A percentile compares a stretch with the other conserved stretches of the same genome.
phyloP scores from a whole-genome alignment of 1,140 invertebrate genomes.

The Paracyclopina nana region DNA sequence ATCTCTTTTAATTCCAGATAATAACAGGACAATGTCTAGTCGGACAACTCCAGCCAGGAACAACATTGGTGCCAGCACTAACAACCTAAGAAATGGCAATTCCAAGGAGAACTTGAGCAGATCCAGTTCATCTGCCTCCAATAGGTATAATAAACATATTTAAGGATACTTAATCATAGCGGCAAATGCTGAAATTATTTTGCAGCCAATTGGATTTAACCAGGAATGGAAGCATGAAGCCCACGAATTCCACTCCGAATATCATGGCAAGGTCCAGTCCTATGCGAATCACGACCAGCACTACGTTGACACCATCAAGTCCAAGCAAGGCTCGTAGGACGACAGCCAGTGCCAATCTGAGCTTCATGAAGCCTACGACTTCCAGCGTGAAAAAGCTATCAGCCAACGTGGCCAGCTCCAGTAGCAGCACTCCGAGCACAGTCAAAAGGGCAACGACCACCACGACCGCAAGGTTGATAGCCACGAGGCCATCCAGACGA shows the following conservation, averaged over 20 bases:
- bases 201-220: too few relatives aligned
- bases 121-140: conserved; percentile 12
- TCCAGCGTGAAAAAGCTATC: conserved; percentile 13
- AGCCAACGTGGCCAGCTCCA: neutral
- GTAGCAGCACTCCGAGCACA: too few relatives aligned
- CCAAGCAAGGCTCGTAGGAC: neutral
- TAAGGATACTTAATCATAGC: neutral
- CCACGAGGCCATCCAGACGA: too few relatives aligned
- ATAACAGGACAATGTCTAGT: neutral
- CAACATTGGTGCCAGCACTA: neutral
- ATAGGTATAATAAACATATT: neutral
- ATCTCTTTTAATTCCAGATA: neutral
- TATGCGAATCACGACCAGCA: neutral
- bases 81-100: neutral
- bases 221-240: too few relatives aligned
- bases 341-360: neutral
- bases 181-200: neutral
- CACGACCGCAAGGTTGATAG: too few relatives aligned
- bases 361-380: conserved; percentile 17
- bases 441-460: too few relatives aligned
- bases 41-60: neutral
- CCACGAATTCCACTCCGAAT: neutral
- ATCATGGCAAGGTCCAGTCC: neutral
- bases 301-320: neutral
- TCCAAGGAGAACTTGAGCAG: conserved; percentile 16